Conservation (phyloP, 2,797 vertebrate species). For the Peromyscus eremicus region DNA sequence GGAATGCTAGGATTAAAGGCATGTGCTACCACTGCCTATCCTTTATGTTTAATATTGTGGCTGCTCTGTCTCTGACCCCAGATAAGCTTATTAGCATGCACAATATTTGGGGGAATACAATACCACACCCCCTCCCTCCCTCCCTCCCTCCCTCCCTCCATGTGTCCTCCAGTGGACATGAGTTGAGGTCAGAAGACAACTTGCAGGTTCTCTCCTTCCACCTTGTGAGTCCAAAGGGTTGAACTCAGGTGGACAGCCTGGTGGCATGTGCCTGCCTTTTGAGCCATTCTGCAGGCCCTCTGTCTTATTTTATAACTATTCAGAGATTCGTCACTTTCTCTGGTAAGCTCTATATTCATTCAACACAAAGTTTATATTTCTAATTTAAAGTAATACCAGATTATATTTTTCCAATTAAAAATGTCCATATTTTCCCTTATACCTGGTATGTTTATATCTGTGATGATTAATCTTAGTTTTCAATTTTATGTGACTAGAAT, state of each 20-base stretch:
- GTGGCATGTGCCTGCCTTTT: not conserved
- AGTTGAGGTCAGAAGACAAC: not conserved
- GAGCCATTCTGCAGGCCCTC: not conserved
- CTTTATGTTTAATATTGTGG: no score
- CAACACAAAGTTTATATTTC: constrained; percentile 7
- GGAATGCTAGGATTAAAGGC: no score
- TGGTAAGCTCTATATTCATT: not conserved
- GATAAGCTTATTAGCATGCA: no score
- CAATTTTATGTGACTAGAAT: not conserved
- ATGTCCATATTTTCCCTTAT: not conserved
- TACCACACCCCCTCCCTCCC: no score
- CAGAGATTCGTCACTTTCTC: not conserved
- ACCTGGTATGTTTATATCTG: not conserved
- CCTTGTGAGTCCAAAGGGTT: not conserved
- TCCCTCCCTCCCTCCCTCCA: not conserved
- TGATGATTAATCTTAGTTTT: not conserved
- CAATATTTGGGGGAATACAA: no score
- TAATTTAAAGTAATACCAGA: not conserved
- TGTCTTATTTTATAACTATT: constrained; percentile 1
- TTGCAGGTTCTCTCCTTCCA: not conserved
- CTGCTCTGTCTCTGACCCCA: no score
- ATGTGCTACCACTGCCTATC: no score
- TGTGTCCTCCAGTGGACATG: not conserved
- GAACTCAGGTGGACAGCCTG: not conserved
- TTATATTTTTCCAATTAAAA: not conserved